phyloP scores from a whole-genome alignment of 1,140 invertebrate genomes.

The Procambarus virginalis region DNA sequence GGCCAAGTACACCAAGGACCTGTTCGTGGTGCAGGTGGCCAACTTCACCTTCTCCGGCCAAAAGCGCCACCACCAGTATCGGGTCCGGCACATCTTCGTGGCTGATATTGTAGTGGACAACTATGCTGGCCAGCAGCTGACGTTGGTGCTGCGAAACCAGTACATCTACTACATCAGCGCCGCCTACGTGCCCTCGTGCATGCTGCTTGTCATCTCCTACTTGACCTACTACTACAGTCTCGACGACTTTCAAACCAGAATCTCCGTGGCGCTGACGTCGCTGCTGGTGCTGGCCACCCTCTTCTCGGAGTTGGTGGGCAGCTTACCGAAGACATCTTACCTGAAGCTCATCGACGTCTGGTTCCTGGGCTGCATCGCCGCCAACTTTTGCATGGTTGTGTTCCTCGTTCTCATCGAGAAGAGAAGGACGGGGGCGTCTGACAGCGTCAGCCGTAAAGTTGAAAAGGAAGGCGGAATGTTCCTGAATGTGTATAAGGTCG shows the following conservation, averaged over 20 bases:
- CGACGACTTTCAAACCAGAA: conserved; percentile 32
- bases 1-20: conserved; percentile 25
- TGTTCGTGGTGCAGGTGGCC: conserved; percentile 4
- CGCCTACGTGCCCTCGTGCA: conserved; percentile 14
- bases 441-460: not conserved
- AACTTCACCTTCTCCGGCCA: conserved; percentile 1
- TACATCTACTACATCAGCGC: conserved; percentile 49
- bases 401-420: not conserved
- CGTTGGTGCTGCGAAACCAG: conserved; percentile 21
- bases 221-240: conserved; percentile 18
- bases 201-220: conserved; percentile 38
- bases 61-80: conserved; percentile 15
- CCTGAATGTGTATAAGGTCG: not conserved
- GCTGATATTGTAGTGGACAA: not conserved
- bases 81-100: not conserved
- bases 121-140: not conserved
- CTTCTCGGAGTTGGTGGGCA: conserved; percentile 36
- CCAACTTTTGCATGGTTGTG: conserved; percentile 14
- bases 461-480: not conserved
- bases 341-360: conserved; percentile 56
- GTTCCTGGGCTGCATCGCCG: conserved; percentile 43
- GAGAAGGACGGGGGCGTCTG: not conserved
- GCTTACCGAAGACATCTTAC: conserved; percentile 46
- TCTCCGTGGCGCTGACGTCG: conserved; percentile 39
- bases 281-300: conserved; percentile 48